phyloP scores from a whole-genome alignment of 2,797 vertebrate genomes.

The Rhinichthys osculus region DNA sequence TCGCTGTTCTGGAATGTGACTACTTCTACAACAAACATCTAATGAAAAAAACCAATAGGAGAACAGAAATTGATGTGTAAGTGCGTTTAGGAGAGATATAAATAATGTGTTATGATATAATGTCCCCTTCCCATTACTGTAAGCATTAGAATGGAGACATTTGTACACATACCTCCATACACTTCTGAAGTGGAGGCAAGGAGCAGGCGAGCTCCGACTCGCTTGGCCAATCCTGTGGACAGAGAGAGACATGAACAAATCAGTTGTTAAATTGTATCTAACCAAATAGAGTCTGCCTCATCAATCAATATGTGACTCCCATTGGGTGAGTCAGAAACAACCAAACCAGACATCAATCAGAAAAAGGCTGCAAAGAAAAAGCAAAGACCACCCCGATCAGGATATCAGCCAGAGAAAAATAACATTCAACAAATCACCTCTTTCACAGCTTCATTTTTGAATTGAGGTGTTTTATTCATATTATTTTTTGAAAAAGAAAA shows the following conservation, averaged over 20 bases:
- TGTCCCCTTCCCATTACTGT: background rate
- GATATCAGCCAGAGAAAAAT: background rate
- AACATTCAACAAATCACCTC: background rate
- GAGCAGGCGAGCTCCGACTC: slow-evolving; percentile 94
- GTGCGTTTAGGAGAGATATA: background rate
- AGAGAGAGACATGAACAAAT: slow-evolving; percentile 2
- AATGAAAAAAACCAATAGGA: background rate
- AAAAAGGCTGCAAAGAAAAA: slow-evolving; percentile 14
- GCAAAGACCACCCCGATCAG: background rate
- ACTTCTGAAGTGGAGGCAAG: slow-evolving; percentile 97
- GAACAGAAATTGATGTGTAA: background rate
- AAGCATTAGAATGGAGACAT: background rate
- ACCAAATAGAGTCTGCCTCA: background rate
- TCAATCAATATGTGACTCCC: background rate
- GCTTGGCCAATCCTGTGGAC: slow-evolving; percentile 89
- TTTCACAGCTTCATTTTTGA: background rate
- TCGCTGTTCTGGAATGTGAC: background rate
- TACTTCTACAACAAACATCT: background rate
- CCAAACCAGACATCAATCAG: slow-evolving; percentile 12
- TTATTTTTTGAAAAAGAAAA: background rate
- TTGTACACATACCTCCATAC: slow-evolving; percentile 89
- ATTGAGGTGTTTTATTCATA: background rate
- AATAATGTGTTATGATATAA: background rate
- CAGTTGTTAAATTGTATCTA: background rate
- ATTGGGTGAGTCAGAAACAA: background rate